Conservation (phyloP, 2,888 invertebrate genomes). For the Mythimna impura region DNA sequence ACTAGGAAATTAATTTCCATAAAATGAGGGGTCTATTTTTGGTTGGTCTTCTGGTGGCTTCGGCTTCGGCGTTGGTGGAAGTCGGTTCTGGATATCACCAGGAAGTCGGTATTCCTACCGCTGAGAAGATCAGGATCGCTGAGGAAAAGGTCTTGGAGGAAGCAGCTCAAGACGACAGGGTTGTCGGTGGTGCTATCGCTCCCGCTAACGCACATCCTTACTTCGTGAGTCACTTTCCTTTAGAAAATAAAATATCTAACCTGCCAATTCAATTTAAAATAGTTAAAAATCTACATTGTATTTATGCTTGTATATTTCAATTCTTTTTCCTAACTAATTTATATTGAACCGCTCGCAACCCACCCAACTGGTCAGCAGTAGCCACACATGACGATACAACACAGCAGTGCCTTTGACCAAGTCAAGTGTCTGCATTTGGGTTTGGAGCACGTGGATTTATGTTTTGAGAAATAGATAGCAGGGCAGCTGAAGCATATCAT, state of each 20-base stretch:
- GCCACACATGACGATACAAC: too few relatives aligned
- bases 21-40: constrained; percentile 67
- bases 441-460: too few relatives aligned
- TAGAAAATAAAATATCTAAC: background rate
- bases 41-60: constrained; percentile 62
- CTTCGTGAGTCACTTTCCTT: constrained; percentile 65
- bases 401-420: too few relatives aligned
- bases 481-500: too few relatives aligned
- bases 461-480: too few relatives aligned
- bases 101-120: constrained; percentile 77
- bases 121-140: constrained; percentile 72
- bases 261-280: background rate
- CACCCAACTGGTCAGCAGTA: too few relatives aligned
- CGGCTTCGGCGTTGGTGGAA: constrained; percentile 62
- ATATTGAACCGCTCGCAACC: too few relatives aligned
- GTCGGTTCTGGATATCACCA: constrained; percentile 72
- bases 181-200: constrained; percentile 77
- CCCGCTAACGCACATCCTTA: constrained; percentile 73
- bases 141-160: constrained; percentile 63
- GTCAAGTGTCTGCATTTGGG: too few relatives aligned
- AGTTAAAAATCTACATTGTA: too few relatives aligned
- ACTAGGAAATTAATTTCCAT: constrained; percentile 9
- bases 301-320: too few relatives aligned
- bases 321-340: too few relatives aligned
- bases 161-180: constrained; percentile 51